Conservation (phyloP, 2,113 vertebrate species). For the Scolopax mira region DNA sequence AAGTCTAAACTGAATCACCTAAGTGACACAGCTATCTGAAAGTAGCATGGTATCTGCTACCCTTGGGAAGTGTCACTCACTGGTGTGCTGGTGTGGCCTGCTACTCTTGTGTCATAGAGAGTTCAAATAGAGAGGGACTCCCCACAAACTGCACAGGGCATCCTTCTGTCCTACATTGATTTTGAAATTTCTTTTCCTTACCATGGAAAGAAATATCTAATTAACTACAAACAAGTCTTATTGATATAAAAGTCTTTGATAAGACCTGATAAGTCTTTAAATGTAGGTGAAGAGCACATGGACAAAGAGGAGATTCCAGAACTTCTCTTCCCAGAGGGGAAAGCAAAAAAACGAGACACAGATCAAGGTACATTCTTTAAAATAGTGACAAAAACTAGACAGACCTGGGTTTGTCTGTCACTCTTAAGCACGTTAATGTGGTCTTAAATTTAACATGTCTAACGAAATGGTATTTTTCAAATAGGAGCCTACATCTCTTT, state of each 20-base stretch:
- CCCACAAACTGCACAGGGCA: neutral
- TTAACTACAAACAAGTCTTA: neutral
- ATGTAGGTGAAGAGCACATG: neutral
- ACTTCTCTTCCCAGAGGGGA: neutral
- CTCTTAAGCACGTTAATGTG: neutral
- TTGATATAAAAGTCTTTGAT: neutral
- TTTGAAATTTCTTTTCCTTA: neutral
- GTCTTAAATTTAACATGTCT: neutral
- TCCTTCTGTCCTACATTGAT: neutral
- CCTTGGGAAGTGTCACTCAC: neutral
- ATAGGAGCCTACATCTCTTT: neutral
- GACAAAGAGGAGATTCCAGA: neutral
- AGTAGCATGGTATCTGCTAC: neutral
- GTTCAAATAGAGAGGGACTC: neutral
- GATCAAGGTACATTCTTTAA: neutral
- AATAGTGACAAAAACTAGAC: neutral
- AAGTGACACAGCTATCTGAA: accelerated
- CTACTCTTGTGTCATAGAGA: neutral
- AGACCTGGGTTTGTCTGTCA: neutral
- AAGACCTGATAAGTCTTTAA: neutral
- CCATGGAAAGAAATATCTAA: neutral
- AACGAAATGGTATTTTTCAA: neutral
- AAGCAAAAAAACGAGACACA: neutral
- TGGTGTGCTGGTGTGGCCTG: neutral
- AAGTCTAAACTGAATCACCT: neutral